Evolutionary conservation across 1,140 invertebrate species (phyloP), one percentile per base, ranked within the genome.

Genomic region (Odontomachus brunneus): DNA sequence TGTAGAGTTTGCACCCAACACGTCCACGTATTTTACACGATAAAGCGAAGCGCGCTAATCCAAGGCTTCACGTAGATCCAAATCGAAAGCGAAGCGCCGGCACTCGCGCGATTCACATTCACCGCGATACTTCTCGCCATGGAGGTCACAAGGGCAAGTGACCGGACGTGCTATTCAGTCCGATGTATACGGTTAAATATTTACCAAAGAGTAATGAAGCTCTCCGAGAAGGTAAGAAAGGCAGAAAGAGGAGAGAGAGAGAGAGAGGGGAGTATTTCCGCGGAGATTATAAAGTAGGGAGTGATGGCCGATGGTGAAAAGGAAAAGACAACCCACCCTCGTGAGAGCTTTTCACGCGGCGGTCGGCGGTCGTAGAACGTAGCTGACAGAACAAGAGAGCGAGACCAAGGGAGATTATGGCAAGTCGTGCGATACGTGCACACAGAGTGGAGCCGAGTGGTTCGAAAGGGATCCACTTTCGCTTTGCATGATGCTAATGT

Each of bases 401-500:
- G n/a, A 55, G 48, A 72, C 44, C 12, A 29, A 29, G 11, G 12
- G 59, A 81, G 82, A 75, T 55, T 88, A 51, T 33, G 48, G 49
- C 62, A 24, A 71, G 55, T 33, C 55, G 55, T 22, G 38, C n/a
- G 75, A 86, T 48, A 67, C 49, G 66, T 44, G 38, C 9, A 17
- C 51, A 9, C 33, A 4, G 12, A 26, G 67, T 49, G 55, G 29
- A 53, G 51, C 22, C 26, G 24, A 66, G 62, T 48, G 74, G 24
- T 72, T 62, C 38, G 22, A 3, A 57, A 38, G 53, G 26, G 57
- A 82, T 48, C 65, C 60, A 73, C 84, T 84, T 82, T 71, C 73
- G 71, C 88, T 90, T 90, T 91, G 85, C 85, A 84, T 86, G 84
- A 84, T 72, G 89, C 88, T 93, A 92, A 92, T 92, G 91, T 91